Evolutionary conservation across 2,797 vertebrate species (phyloP).

Genomic region (Caiman crocodilus): DNA sequence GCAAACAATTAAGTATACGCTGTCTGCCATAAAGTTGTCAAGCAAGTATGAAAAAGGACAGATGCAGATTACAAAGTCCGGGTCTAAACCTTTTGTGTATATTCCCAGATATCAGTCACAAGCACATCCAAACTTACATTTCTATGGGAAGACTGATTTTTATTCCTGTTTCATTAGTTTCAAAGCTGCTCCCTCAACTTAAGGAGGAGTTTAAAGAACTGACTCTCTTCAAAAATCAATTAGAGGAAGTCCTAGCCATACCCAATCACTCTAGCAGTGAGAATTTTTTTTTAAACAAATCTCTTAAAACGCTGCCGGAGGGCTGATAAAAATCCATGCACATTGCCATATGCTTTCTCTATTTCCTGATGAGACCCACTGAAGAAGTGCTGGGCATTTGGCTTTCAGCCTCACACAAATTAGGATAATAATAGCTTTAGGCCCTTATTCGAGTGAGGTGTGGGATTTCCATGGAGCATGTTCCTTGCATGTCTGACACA

Average conservation of each 20-base stretch:
- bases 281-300: background rate
- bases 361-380: background rate
- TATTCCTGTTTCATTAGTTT: background rate
- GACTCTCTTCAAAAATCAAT: background rate
- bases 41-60: background rate
- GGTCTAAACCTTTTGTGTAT: background rate
- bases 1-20: rapidly evolving
- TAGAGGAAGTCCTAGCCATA: background rate
- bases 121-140: background rate
- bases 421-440: background rate
- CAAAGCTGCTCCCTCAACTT: background rate
- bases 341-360: background rate
- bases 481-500: background rate
- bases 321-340: background rate
- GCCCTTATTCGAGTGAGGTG: rapidly evolving
- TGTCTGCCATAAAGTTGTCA: background rate
- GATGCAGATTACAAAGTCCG: background rate
- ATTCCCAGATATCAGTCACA: background rate
- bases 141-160: background rate
- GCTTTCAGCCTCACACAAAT: background rate
- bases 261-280: background rate
- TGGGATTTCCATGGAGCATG: background rate
- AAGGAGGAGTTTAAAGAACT: background rate
- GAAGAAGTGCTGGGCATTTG: background rate
- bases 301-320: background rate